Evolutionary conservation across 2,888 invertebrate genomes (phyloP).

Genomic region (Tribolium freemani): DNA sequence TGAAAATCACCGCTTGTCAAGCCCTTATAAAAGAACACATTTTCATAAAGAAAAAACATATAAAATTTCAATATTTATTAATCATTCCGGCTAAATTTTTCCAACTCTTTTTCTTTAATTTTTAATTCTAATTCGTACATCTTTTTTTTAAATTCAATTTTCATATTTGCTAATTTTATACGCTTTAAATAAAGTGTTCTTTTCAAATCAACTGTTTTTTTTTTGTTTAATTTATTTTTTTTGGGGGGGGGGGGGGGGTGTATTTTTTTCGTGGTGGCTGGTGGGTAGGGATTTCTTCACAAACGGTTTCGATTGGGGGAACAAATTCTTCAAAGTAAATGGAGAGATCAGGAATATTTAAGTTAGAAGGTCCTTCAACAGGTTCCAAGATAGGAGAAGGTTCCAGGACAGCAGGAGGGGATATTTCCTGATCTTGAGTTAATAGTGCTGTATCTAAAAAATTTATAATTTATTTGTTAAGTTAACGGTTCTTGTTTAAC

Average conservation of each 20-base stretch:
- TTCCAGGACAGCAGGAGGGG: too few relatives aligned
- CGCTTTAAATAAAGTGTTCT: neutral
- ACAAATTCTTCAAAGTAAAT: too few relatives aligned
- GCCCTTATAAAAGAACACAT: neutral
- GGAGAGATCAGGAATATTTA: too few relatives aligned
- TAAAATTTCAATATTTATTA: slow-evolving; percentile 1
- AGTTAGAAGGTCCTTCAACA: neutral
- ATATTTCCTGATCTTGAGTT: neutral
- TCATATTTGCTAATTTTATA: neutral
- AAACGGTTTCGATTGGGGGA: too few relatives aligned
- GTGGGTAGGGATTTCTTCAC: neutral
- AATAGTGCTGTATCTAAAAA: neutral
- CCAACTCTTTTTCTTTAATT: neutral
- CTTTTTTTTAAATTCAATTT: neutral
- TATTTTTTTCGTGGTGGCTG: neutral
- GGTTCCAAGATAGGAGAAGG: neutral
- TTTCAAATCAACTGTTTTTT: neutral
- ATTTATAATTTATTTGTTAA: neutral
- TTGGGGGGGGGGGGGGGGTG: neutral
- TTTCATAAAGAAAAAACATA: neutral
- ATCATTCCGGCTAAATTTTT: neutral
- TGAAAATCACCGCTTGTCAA: neutral
- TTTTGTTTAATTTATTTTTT: neutral
- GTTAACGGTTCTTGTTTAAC: neutral
- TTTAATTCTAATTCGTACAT: neutral